Conservation (phyloP, 2,797 vertebrate genomes). For the Jordanella pulchra region DNA sequence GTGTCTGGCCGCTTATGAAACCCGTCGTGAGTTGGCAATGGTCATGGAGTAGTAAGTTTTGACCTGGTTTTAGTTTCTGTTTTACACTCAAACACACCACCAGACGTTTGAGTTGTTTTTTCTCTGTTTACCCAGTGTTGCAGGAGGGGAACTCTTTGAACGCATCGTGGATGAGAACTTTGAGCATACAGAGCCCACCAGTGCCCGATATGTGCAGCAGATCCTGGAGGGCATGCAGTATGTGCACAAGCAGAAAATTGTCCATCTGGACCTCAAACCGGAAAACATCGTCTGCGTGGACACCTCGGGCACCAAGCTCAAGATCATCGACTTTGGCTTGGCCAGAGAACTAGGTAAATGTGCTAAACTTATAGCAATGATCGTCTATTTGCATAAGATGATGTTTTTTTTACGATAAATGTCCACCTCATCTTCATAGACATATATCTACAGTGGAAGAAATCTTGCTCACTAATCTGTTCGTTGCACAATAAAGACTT, state of each 20-base stretch:
- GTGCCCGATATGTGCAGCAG: conserved; percentile 84
- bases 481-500: too few relatives aligned
- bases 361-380: neutral
- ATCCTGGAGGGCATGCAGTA: conserved; percentile 87
- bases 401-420: neutral
- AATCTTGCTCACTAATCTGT: too few relatives aligned
- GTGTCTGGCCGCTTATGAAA: conserved; percentile 85
- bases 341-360: conserved; percentile 83
- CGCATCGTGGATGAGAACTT: conserved; percentile 86
- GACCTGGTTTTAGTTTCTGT: neutral
- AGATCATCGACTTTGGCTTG: conserved; percentile 90
- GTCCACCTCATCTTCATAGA: neutral
- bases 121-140: conserved; percentile 72
- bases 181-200: conserved; percentile 87
- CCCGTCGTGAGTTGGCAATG: conserved; percentile 78
- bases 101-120: neutral
- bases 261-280: conserved; percentile 90
- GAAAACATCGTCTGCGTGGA: conserved; percentile 90
- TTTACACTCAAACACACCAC: neutral
- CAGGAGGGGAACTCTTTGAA: conserved; percentile 89
- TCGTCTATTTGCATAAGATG: neutral
- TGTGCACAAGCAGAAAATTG: conserved; percentile 81
- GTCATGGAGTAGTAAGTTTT: conserved; percentile 87
- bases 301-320: conserved; percentile 75
- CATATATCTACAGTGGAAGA: neutral